Evolutionary conservation across 2,113 vertebrate species (phyloP), one percentile per base, ranked within the genome.

Genomic region (Psilopsiagon aurifrons): DNA sequence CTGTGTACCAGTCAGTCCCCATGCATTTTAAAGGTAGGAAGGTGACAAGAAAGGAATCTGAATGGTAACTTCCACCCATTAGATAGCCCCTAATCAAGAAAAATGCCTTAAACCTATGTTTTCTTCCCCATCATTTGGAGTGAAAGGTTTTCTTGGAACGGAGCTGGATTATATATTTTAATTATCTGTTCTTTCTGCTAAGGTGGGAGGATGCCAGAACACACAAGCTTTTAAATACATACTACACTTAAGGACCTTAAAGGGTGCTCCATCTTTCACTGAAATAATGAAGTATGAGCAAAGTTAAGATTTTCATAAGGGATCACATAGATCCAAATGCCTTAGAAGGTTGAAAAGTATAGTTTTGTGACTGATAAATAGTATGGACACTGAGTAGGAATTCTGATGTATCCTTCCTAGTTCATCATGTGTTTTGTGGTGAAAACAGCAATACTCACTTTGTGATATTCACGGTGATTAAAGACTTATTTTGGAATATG

Each of bases 391-490:
- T 0, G 6, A 11, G 51, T 0, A 28, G 60, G 27, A 59, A 52
- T 68, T 52, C 35, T 52, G 47, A 2, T 67, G 14, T 28, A 29
- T 54, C 46, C 51, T 77, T 64, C 51, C 54, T 69, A 49, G 44
- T 31, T 57, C 57, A 37, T 31, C 57, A 22, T 35, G 51, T 37
- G 11, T 69, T 70, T 63, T 74, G 29, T 62, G 39, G 57, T 59
- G 62, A 71, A 57, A 31, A 33, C 1, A 70, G 64, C 46, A 69
- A 12, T 39, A 93, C 97, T 97, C 89, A 97, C 97, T 97, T 96
- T 69, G 68, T 90, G 80, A 97, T 11, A 15, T 17, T 89, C 74
- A 96, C 11, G 28, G 82, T 70, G 94, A 97, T n/a, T 23, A 86
- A 94, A 43, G 89, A 69, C 31, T 68, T 91, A 10, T 71, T 76